Evolutionary conservation across 1,140 invertebrate species (phyloP), one percentile per base, ranked within the genome.

Genomic region (Eupeodes corollae): DNA sequence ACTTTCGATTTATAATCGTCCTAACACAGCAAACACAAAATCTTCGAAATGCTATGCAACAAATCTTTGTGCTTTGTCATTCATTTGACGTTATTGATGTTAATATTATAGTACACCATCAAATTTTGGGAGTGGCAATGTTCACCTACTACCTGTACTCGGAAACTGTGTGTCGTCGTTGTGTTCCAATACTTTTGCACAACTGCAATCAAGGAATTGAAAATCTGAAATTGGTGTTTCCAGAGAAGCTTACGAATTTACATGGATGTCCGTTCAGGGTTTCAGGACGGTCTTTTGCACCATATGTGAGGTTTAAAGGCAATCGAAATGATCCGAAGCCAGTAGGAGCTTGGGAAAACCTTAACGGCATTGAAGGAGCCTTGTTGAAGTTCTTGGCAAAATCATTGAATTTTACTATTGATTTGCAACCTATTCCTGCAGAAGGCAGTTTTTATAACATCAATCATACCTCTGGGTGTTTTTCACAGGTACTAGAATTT

Each of bases 1-100:
- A 30, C 13, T 51, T 44, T 12, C 15, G 44, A 31, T 51, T 51
- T 37, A 44, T 51, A 30, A 44, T 51, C 14, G 15, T 51, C 9
- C 34, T 51, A 40, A 51, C 49, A 6, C 31, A 40, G 11, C 19
- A 9, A 2, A 15, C 6, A 6, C n/a, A 11, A 3, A 18, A 6
- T n/a, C 2, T 26, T 1, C 12, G n/a, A 10, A 12, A 38, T 5
- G 41, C 35, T n/a, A 46, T 51, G 34, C 6, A 11, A 0, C 11
- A 41, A 33, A 50, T 50, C 16, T 50, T 50, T 18, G 14, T 12
- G 8, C 21, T 26, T 3, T 43, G 30, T 31, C 14, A 37, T 14
- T 16, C 13, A 10, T 39, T 47, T 5, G 19, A 41, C 44, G 44
- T 51, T 2, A 32, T 14, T 3, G 34, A 51, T 41, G 49, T 41